phyloP scores from a whole-genome alignment of 2,888 invertebrate species.

The Ennomos erosarius region DNA sequence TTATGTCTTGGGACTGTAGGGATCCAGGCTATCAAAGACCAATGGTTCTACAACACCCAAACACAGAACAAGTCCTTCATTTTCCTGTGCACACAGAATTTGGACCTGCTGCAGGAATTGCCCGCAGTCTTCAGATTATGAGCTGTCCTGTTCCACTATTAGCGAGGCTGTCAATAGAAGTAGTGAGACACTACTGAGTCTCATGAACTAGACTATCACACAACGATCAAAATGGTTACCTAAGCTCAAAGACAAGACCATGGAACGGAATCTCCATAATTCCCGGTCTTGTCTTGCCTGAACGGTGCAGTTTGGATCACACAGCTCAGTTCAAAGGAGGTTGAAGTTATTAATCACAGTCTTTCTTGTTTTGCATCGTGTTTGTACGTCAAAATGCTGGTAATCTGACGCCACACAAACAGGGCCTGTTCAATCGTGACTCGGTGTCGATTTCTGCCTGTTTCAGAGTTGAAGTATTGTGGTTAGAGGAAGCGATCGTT shows the following conservation, averaged over 20 bases:
- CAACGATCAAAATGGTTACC: background rate
- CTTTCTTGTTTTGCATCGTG: conserved; percentile 43
- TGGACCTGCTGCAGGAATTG: no score
- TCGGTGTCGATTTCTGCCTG: conserved; percentile 42
- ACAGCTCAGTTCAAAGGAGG: conserved; percentile 30
- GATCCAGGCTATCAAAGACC: no score
- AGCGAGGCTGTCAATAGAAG: no score
- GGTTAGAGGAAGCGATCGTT: conserved; percentile 10
- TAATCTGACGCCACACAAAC: conserved; percentile 38
- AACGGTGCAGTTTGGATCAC: conserved; percentile 12
- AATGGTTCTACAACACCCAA: no score
- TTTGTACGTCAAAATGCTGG: conserved; percentile 40
- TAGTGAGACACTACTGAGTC: no score
- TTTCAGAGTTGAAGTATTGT: conserved; percentile 28
- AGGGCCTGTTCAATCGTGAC: conserved; percentile 39
- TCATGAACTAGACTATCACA: no score
- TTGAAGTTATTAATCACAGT: conserved; percentile 39
- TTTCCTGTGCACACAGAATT: no score
- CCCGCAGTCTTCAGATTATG: no score
- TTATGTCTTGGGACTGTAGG: no score
- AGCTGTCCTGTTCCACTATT: no score
- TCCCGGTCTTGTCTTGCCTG: conserved; percentile 18
- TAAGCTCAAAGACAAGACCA: conserved; percentile 4
- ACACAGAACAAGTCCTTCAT: no score
- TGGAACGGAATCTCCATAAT: conserved; percentile 20